Evolutionary conservation across 2,797 vertebrate species (phyloP).

Genomic region (Thamnophis elegans): DNA sequence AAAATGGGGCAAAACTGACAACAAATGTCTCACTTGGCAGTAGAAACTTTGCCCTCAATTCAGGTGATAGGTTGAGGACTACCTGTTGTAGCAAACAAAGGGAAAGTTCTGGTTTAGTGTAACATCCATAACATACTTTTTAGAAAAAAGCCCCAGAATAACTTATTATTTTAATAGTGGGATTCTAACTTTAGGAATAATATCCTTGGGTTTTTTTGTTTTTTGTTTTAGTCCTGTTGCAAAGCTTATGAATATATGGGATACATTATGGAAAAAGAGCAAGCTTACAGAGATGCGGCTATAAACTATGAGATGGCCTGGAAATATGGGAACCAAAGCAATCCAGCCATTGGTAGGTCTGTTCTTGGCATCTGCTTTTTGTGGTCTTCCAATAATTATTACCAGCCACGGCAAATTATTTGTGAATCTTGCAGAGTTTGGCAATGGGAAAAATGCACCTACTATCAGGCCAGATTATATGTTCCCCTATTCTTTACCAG

Average conservation of each 20-base stretch:
- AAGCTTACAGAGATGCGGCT: constrained; percentile 91
- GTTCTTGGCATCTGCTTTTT: background rate
- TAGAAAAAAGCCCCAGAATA: background rate
- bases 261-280: constrained; percentile 98
- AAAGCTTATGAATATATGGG: constrained; percentile 98
- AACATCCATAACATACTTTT: background rate
- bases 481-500: background rate
- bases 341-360: constrained; percentile 86
- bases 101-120: background rate
- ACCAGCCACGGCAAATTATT: background rate
- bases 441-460: background rate
- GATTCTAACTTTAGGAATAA: background rate
- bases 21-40: background rate
- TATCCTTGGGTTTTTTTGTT: background rate
- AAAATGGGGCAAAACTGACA: background rate
- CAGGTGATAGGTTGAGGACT: background rate
- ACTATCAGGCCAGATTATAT: background rate
- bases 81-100: background rate
- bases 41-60: background rate
- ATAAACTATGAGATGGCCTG: constrained; percentile 95
- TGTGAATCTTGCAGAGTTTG: background rate
- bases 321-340: constrained; percentile 90
- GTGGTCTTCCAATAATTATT: constrained; percentile 32
- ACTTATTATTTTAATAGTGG: background rate
- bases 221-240: constrained; percentile 86